A percentile compares a stretch with the other conserved stretches of the same genome.
Conservation (phyloP, 2,888 invertebrate genomes). For the Ischnus inquisitorius region DNA sequence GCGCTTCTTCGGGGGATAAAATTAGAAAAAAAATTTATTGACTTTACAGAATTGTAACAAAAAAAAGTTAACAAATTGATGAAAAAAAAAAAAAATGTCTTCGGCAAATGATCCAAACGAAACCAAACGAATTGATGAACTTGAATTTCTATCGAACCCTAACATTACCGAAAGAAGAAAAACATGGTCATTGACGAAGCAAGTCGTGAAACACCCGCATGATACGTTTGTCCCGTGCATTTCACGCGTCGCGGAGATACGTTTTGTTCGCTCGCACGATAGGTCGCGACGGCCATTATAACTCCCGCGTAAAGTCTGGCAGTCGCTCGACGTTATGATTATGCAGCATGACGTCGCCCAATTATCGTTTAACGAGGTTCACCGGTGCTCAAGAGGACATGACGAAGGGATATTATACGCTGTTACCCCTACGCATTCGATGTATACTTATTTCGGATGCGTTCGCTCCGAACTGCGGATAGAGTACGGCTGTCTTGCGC, state of each 20-base stretch:
- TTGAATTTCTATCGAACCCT: neutral
- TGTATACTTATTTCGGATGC: slow-evolving; percentile 54
- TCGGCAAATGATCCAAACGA: too few relatives aligned
- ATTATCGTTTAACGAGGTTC: slow-evolving; percentile 74
- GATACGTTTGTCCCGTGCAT: neutral
- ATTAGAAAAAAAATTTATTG: too few relatives aligned
- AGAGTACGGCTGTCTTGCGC: slow-evolving; percentile 6
- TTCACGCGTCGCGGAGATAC: neutral
- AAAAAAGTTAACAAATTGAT: too few relatives aligned
- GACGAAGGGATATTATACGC: slow-evolving; percentile 73
- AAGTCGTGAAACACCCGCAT: neutral
- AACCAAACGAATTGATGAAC: neutral
- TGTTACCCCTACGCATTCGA: slow-evolving; percentile 60
- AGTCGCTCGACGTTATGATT: slow-evolving; percentile 70
- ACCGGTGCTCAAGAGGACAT: slow-evolving; percentile 72
- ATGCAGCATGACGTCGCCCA: slow-evolving; percentile 73
- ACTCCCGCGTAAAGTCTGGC: slow-evolving; percentile 55
- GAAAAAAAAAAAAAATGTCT: too few relatives aligned
- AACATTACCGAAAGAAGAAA: neutral
- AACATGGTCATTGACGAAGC: neutral
- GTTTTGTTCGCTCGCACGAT: slow-evolving; percentile 62
- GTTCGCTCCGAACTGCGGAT: slow-evolving; percentile 36
- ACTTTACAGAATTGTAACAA: too few relatives aligned
- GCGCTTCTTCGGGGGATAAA: too few relatives aligned
- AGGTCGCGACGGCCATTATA: slow-evolving; percentile 57